Evolutionary conservation across 1,140 invertebrate species (phyloP).

Genomic region (Myzus persicae): DNA sequence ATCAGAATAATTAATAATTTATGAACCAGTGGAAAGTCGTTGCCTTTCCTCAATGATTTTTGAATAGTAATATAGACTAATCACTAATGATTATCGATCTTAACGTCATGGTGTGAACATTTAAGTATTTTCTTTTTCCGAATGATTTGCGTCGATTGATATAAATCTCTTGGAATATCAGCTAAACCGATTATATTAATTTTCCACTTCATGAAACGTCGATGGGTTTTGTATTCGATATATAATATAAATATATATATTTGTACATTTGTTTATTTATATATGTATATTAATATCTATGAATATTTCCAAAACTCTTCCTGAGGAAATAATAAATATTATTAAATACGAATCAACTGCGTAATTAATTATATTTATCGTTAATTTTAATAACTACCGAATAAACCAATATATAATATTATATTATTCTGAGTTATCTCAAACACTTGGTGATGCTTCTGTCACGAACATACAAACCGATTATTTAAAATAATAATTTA

Average conservation of each 20-base stretch:
- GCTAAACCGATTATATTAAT: constrained; percentile 5
- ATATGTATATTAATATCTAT: not conserved
- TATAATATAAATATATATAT: not conserved
- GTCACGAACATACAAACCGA: not conserved
- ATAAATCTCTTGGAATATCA: not conserved
- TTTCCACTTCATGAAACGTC: not conserved
- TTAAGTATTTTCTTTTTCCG: not conserved
- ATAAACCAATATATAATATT: not conserved
- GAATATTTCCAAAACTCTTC: not conserved
- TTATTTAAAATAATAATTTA: not conserved
- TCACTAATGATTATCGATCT: not conserved
- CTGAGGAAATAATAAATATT: not conserved
- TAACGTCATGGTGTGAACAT: not conserved
- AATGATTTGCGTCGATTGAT: not conserved
- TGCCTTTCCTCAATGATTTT: not conserved
- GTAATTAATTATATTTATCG: not conserved
- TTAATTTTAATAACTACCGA: not conserved
- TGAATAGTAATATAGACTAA: not conserved
- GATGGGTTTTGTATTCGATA: not conserved
- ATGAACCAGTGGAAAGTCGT: not conserved
- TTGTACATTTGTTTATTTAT: too few relatives aligned
- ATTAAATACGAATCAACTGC: not conserved
- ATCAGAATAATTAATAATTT: not conserved
- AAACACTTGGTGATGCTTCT: not conserved
- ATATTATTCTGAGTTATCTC: not conserved